Base-by-base conservation (phyloP, 1,140 invertebrate genomes). In the Drosophila ficusphila region DNA sequence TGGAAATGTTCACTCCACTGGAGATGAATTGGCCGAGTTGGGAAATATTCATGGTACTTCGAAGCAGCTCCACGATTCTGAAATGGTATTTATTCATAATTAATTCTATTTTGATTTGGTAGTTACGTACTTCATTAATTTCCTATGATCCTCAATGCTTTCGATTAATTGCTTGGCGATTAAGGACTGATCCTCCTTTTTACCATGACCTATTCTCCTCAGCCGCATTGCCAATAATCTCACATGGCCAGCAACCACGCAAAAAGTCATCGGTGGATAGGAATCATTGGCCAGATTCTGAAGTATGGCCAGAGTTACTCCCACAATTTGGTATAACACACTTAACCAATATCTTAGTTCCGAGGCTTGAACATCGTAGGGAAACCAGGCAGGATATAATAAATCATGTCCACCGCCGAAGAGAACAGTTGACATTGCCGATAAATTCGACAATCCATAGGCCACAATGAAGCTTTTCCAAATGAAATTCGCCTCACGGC, bases 311-410 rank as follows among this genome's bases (percentile, higher is more conserved):
- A 75, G 23, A 4, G 41, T 49, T 8, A 76, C 57, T 0, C 78
- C 79, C 0, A 27, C 54, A n/a, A 69, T 54, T 19, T 83, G 79
- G 39, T 82, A 83, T 1, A 7, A 21, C 1, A 83, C 44, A 42
- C 70, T 73, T 0, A 56, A 23, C 52, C 52, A 70, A 29, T 49
- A 83, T 4, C 19, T 27, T 1, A 56, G 25, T 3, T 42, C 49
- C 2, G 54, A 38, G 1, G 54, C 41, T 16, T 71, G 36, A 8
- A 67, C 71, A 46, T 78, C 49, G 46, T 82, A 82, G 0, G 79
- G 79, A 33, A 83, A 78, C 74, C 79, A 82, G 3, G 73, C 79
- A 0, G 79, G 79, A 61, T 78, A 83, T 0, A 83, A 18, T 5
- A 83, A 29, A 23, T 72, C 58, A 25, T 19, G 42, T 14, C 23